Percentiles rank a stretch among this genome's conserved stretches.
phyloP scores from a whole-genome alignment of 2,113 vertebrate genomes.

The Xiphophorus couchianus region DNA sequence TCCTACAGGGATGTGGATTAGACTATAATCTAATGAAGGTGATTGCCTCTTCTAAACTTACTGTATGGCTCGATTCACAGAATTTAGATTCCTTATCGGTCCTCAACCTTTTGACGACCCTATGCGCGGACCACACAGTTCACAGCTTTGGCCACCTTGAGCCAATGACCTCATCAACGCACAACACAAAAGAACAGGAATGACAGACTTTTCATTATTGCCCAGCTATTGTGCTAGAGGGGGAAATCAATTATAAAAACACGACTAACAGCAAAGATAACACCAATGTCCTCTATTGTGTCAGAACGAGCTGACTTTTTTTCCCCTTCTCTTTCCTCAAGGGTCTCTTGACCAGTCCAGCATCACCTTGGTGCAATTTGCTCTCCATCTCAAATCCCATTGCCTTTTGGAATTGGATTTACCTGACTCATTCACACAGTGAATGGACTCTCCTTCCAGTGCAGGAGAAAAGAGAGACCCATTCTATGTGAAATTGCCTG shows the following conservation, averaged over 20 bases:
- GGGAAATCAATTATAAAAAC: slow-evolving; percentile 85
- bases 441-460: slow-evolving; percentile 76
- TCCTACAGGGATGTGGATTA: not conserved
- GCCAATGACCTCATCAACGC: slow-evolving; percentile 79
- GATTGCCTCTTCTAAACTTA: slow-evolving; percentile 23
- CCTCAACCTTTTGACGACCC: slow-evolving; percentile 53
- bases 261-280: slow-evolving; percentile 81
- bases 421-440: slow-evolving; percentile 81
- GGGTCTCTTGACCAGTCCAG: slow-evolving; percentile 79
- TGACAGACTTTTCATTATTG: slow-evolving; percentile 80
- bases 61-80: slow-evolving; percentile 15
- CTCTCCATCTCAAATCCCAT: slow-evolving; percentile 83
- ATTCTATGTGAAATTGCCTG: slow-evolving; percentile 81
- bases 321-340: slow-evolving; percentile 49
- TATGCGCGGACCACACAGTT: slow-evolving; percentile 1
- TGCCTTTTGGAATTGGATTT: slow-evolving; percentile 86
- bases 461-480: slow-evolving; percentile 61
- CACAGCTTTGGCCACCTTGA: slow-evolving; percentile 61
- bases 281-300: slow-evolving; percentile 78
- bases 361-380: slow-evolving; percentile 82
- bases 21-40: slow-evolving; percentile 1
- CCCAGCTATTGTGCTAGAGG: slow-evolving; percentile 72
- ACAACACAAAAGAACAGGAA: slow-evolving; percentile 77
- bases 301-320: slow-evolving; percentile 57
- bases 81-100: slow-evolving; percentile 35